Base-by-base conservation (phyloP, 2,888 invertebrate genomes). In the Drosophila greeni region DNA sequence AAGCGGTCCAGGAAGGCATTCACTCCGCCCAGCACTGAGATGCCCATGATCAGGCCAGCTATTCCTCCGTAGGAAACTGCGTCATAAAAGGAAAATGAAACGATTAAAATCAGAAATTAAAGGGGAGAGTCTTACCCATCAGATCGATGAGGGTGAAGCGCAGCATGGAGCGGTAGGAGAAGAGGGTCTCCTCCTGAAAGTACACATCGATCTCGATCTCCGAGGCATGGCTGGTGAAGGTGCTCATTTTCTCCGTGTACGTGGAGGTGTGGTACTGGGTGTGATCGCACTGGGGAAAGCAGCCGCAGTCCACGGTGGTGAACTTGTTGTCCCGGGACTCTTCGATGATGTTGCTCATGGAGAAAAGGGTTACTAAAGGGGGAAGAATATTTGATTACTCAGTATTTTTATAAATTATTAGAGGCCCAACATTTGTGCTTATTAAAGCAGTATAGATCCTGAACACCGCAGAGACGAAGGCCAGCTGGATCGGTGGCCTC, bases 1-100 rank as follows among this genome's bases (percentile, higher is more conserved):
- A 84, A 66, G 33, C 61, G 68, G 61, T 78, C 69, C 52, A 81
- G 62, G 8, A 83, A 31, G 11, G 60, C 39, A 55, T 84, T 77
- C 5, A 85, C 59, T 12, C 71, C 61, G 24, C 86, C 74, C 36
- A 83, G 58, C 11, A 85, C 66, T 2, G 85, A 86, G n/a, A 81
- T 23, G 18, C 86, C 83, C 42, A 85, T 55, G 34, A 83, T 74
- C 16, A 86, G 53, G 6, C 84, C 86, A 34, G 82, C 79, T 48
- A 85, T 83, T 56, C 86, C 84, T 26, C 84, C 84, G 52, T 67
- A 76, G 5, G 85, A 79, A 53, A 86, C 84, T 86, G 58, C n/a
- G 24, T 3, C 29, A 2, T 5, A 24, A 56, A 42, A 5, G 14
- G 7, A 18, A 20, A 14, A 7, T 11, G 7, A 3, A 34, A 57